Percentiles rank a stretch among this genome's conserved stretches.
phyloP scores from a whole-genome alignment of 1,140 invertebrate species.

The Oncopeltus fasciatus region DNA sequence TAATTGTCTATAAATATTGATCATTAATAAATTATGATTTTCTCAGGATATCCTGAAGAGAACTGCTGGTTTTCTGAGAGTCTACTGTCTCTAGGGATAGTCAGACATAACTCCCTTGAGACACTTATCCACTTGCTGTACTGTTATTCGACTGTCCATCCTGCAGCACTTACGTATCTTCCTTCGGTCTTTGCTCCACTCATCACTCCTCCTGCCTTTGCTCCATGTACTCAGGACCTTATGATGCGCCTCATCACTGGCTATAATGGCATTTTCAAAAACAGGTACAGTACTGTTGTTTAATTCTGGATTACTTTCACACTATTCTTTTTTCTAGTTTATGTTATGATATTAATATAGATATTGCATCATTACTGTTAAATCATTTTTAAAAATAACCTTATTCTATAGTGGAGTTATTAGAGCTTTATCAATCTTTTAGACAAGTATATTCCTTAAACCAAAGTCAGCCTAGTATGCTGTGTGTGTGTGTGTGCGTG shows the following conservation, averaged over 20 bases:
- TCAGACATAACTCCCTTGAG: slow-evolving; percentile 28
- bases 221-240: slow-evolving; percentile 17
- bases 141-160: slow-evolving; percentile 25
- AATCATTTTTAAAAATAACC: too few relatives aligned
- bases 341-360: too few relatives aligned
- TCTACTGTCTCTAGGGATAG: not conserved
- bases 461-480: too few relatives aligned
- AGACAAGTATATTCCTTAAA: too few relatives aligned
- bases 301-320: too few relatives aligned
- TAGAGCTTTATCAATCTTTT: too few relatives aligned
- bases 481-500: too few relatives aligned
- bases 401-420: too few relatives aligned
- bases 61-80: not conserved
- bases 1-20: too few relatives aligned
- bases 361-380: too few relatives aligned
- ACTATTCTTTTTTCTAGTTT: too few relatives aligned
- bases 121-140: slow-evolving; percentile 33
- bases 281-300: slow-evolving; percentile 21
- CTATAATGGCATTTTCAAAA: slow-evolving; percentile 21
- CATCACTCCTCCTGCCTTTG: slow-evolving; percentile 14
- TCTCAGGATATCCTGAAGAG: not conserved
- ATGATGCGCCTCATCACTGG: slow-evolving; percentile 16
- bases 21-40: too few relatives aligned
- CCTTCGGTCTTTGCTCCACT: slow-evolving; percentile 21
- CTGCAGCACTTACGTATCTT: slow-evolving; percentile 10